These are phyloP conservation scores for Phorcus lineatus DNA, from an alignment of 2,888 invertebrate species.

Conservation along the genomic window DNA sequence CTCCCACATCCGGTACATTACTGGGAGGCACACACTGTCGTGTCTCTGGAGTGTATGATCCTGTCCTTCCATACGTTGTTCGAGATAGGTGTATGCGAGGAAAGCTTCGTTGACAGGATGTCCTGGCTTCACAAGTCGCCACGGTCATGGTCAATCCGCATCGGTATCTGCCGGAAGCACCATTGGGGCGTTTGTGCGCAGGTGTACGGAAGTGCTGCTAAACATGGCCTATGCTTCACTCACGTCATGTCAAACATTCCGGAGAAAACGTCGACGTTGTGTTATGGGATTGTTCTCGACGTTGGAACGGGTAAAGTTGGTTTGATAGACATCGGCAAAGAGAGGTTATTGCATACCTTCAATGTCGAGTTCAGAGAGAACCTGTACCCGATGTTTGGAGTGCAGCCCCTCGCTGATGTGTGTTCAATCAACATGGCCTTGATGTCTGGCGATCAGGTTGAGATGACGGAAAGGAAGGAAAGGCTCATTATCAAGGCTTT, in stretches of 20 bases:
- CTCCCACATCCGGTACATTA: background rate
- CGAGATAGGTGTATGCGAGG: background rate
- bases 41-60: background rate
- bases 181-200: background rate
- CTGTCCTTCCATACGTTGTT: background rate
- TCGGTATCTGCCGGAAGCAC: background rate
- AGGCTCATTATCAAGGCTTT: background rate
- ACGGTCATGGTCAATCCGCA: background rate
- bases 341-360: background rate
- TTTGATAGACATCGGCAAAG: background rate
- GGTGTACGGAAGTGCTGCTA: background rate
- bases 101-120: background rate
- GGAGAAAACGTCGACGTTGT: background rate
- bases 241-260: background rate
- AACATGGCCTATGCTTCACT: background rate
- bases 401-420: background rate
- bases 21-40: background rate
- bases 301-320: background rate
- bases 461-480: background rate
- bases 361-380: background rate
- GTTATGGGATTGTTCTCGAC: background rate
- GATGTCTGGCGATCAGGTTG: background rate
- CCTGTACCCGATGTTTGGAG: background rate
- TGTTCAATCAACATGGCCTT: background rate
- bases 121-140: background rate